Percentiles rank a stretch among this genome's conserved stretches.
These are phyloP conservation scores for Tetrapedia diversipes DNA, from an alignment of 2,888 invertebrate genomes.

Conservation along the genomic window DNA sequence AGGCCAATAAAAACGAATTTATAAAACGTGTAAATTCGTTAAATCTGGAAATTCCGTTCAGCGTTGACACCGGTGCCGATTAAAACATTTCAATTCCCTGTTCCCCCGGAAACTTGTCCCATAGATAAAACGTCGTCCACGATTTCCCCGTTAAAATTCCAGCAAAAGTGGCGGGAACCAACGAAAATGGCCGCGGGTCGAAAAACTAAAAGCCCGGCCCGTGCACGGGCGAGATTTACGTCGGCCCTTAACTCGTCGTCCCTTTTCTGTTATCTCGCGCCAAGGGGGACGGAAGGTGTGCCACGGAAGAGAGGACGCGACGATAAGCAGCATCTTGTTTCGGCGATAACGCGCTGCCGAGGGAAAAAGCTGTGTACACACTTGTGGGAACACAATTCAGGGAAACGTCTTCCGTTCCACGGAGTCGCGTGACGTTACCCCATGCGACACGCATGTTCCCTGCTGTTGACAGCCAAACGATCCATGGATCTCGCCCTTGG, in stretches of 20 bases:
- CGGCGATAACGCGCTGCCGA: constrained; percentile 16
- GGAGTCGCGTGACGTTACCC: constrained; percentile 13
- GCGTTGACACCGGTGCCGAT: no score
- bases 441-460: constrained; percentile 59
- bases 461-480: constrained; percentile 63
- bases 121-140: neutral
- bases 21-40: no score
- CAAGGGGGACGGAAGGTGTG: constrained; percentile 29
- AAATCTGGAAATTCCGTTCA: no score
- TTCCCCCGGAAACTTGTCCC: no score
- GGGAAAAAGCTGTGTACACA: constrained; percentile 32
- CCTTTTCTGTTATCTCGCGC: constrained; percentile 31
- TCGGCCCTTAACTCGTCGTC: constrained; percentile 26
- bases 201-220: constrained; percentile 12
- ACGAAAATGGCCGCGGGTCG: neutral
- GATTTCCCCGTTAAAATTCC: constrained; percentile 1
- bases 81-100: no score
- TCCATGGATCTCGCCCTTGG: constrained; percentile 36
- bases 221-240: constrained; percentile 13
- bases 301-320: constrained; percentile 20
- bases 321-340: constrained; percentile 33
- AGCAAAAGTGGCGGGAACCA: neutral
- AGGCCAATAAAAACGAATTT: no score
- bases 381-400: constrained; percentile 58
- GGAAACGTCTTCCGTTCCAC: constrained; percentile 55